A percentile compares a stretch with the other conserved stretches of the same genome.
phyloP scores from a whole-genome alignment of 2,888 invertebrate species.

The Nymphalis urticae region DNA sequence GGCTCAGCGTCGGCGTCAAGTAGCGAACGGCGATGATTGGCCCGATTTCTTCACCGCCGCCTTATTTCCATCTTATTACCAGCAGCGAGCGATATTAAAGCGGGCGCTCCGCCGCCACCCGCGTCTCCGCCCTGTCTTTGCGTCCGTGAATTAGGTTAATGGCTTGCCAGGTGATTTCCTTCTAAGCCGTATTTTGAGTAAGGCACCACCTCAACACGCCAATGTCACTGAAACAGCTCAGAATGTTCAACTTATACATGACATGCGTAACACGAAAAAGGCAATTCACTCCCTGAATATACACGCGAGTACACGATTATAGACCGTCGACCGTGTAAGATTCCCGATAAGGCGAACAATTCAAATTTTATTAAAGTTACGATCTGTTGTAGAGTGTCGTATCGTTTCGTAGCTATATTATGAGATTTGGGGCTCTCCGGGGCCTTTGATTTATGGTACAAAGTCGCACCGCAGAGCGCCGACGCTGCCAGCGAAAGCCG shows the following conservation, averaged over 20 bases:
- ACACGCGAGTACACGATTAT: constrained; percentile 40
- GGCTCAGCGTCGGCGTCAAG: constrained; percentile 53
- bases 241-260: constrained; percentile 54
- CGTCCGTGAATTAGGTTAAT: constrained; percentile 81
- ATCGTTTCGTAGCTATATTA: constrained; percentile 62
- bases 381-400: constrained; percentile 39
- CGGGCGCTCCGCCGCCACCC: constrained; percentile 64
- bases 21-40: constrained; percentile 75
- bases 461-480: constrained; percentile 64
- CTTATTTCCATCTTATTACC: constrained; percentile 82
- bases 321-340: constrained; percentile 36
- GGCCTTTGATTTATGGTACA: constrained; percentile 75
- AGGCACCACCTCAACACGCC: constrained; percentile 70
- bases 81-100: constrained; percentile 78
- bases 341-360: constrained; percentile 39
- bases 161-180: constrained; percentile 81
- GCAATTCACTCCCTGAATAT: constrained; percentile 35
- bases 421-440: constrained; percentile 65
- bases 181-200: constrained; percentile 74
- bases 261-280: constrained; percentile 41
- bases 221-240: constrained; percentile 65
- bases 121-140: constrained; percentile 79
- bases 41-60: constrained; percentile 71
- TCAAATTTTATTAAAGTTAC: constrained; percentile 41
- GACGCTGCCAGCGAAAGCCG: constrained; percentile 49